Percentiles rank a stretch among this genome's conserved stretches.
These are phyloP conservation scores for Clarias magur DNA, from an alignment of 2,113 vertebrate genomes.

Conservation along the genomic window DNA sequence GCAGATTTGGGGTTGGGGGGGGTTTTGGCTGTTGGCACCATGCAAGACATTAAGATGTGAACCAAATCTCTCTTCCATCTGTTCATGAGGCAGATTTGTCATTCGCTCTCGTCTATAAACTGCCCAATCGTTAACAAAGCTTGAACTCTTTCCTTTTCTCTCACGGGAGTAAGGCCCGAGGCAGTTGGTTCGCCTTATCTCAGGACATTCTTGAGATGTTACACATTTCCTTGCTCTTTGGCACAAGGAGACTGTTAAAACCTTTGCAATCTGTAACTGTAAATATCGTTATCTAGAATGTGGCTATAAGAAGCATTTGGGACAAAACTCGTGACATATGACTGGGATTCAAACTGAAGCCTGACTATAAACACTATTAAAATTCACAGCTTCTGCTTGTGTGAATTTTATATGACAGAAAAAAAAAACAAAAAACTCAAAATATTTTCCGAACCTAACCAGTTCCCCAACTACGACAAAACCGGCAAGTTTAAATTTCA, in stretches of 20 bases:
- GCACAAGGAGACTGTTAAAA: slow-evolving; percentile 1
- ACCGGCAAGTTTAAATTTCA: not conserved
- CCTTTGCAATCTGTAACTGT: slow-evolving; percentile 25
- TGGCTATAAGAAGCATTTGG: not conserved
- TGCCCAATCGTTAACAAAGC: slow-evolving; percentile 48
- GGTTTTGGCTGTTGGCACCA: slow-evolving; percentile 3
- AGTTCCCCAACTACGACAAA: not conserved
- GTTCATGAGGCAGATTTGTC: slow-evolving; percentile 35
- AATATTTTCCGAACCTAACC: not conserved
- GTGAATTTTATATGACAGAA: not conserved
- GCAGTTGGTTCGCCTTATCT: slow-evolving; percentile 52
- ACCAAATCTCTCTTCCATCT: slow-evolving; percentile 48
- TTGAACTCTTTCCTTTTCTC: slow-evolving; percentile 31
- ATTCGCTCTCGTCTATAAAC: slow-evolving; percentile 33
- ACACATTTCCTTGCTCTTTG: slow-evolving; percentile 43
- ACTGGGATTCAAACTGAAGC: not conserved
- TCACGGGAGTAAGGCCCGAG: slow-evolving; percentile 31
- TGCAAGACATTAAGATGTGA: slow-evolving; percentile 40
- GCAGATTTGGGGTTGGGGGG: not conserved
- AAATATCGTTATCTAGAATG: slow-evolving; percentile 11
- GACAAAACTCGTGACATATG: not conserved
- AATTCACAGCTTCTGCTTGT: not conserved
- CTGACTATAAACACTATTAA: not conserved
- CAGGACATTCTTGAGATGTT: slow-evolving; percentile 49
- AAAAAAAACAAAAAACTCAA: not conserved